Evolutionary conservation across 2,888 invertebrate genomes (phyloP).

Genomic region (Bruchidius siliquastri): DNA sequence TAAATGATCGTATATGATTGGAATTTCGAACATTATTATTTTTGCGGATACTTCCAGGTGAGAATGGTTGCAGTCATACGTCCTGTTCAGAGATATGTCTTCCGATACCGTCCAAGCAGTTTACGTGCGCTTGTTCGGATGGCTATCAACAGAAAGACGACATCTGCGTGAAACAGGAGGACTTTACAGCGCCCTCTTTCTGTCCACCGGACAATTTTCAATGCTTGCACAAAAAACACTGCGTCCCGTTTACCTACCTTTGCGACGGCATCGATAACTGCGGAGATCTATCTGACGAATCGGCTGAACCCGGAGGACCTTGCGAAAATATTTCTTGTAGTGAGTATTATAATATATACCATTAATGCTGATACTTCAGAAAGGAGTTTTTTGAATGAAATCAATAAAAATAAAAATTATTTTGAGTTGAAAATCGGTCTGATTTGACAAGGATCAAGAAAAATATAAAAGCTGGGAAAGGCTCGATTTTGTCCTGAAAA

Average conservation of each 20-base stretch:
- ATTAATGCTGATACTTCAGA: too few species aligned
- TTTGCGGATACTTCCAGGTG: slow-evolving; percentile 27
- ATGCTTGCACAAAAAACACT: slow-evolving; percentile 44
- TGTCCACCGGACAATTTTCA: slow-evolving; percentile 43
- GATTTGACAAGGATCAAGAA: too few species aligned
- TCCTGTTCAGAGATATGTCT: slow-evolving; percentile 70
- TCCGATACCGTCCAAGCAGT: slow-evolving; percentile 52
- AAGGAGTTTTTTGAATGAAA: too few species aligned
- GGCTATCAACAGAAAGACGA: slow-evolving; percentile 51
- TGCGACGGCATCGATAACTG: slow-evolving; percentile 78
- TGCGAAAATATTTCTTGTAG: slow-evolving; percentile 52
- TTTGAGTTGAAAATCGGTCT: too few species aligned
- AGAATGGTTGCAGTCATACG: slow-evolving; percentile 37
- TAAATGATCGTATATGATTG: too few species aligned
- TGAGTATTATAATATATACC: slow-evolving; percentile 22
- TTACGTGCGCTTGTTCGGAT: slow-evolving; percentile 59
- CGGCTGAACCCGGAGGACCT: slow-evolving; percentile 55
- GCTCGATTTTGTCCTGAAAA: too few species aligned
- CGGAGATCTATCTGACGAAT: slow-evolving; percentile 71
- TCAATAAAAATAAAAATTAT: too few species aligned
- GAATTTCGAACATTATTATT: too few species aligned
- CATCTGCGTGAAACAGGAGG: slow-evolving; percentile 35
- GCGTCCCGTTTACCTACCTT: slow-evolving; percentile 63
- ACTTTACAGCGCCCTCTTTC: slow-evolving; percentile 34
- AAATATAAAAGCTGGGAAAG: too few species aligned